Base-by-base conservation (phyloP, 2,888 invertebrate genomes). In the Dicranocentrus wangi region DNA sequence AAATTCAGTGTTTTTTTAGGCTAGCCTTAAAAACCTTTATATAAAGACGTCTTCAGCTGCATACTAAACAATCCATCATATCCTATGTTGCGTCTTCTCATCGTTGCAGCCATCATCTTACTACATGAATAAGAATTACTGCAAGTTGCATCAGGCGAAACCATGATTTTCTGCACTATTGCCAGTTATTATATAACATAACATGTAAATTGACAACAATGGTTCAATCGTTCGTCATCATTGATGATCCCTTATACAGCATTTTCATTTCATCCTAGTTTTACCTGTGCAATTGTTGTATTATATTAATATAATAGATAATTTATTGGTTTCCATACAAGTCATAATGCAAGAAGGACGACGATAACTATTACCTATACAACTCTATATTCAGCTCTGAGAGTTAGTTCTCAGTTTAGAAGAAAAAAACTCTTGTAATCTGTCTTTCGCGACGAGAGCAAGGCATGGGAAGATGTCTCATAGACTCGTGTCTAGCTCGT, bases 401-500 rank as follows among this genome's bases (percentile, higher is more conserved):
- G n/a, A n/a, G n/a, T n/a, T n/a, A n/a, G n/a, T n/a, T n/a, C n/a
- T n/a, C n/a, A n/a, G n/a, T n/a, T n/a, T n/a, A n/a, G n/a, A n/a
- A n/a, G n/a, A n/a, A n/a, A n/a, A n/a, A n/a, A n/a, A n/a, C n/a
- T n/a, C n/a, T n/a, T n/a, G n/a, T n/a, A n/a, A n/a, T n/a, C n/a
- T n/a, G n/a, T n/a, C n/a, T n/a, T 17, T 51, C 51, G 15, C n/a
- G 19, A 51, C 51, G 3, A 8, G 19, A 51, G n/a, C 15, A 51
- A 51, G 51, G 42, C 55, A 13, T 72, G 72, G 51, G 72, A 72
- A 61, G 51, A 72, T 61, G 63, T 72, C 72, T 72, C 72, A 72
- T 23, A n/a, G 25, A 8, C 8, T 28, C 17, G 27, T 23, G 65
- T 43, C 3, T 1, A 51, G 47, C n/a, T 43, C 43, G 23, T 42